Conservation (phyloP, 2,113 vertebrate species). For the Leptobrachium ailaonicum region DNA sequence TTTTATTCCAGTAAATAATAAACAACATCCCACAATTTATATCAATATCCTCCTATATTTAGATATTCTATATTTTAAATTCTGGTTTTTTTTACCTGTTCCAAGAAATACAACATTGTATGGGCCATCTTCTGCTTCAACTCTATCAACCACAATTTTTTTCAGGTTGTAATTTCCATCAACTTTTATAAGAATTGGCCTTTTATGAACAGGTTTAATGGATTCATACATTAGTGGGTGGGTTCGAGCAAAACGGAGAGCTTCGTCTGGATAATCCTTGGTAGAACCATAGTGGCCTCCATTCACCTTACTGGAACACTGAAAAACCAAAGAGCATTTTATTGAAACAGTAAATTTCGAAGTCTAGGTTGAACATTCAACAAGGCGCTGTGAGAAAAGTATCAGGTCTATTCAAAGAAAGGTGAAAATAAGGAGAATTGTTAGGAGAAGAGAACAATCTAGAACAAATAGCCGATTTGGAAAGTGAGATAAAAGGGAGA, state of each 20-base stretch:
- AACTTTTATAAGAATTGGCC: constrained; percentile 85
- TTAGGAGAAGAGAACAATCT: too few relatives aligned
- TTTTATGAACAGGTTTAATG: constrained; percentile 83
- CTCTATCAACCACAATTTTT: constrained; percentile 90
- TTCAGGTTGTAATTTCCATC: constrained; percentile 85
- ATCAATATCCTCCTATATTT: too few relatives aligned
- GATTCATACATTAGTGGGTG: constrained; percentile 91
- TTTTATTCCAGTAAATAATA: too few relatives aligned
- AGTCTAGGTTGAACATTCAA: too few relatives aligned
- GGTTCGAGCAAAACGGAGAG: constrained; percentile 84
- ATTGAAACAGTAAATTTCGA: too few relatives aligned
- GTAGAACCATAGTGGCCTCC: constrained; percentile 84
- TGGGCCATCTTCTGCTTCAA: constrained; percentile 94
- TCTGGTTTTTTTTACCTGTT: constrained; percentile 73
- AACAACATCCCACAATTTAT: too few relatives aligned
- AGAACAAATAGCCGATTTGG: too few relatives aligned
- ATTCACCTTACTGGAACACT: constrained; percentile 96
- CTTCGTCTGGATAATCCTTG: constrained; percentile 92
- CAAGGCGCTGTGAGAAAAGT: too few relatives aligned
- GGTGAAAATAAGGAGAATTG: too few relatives aligned
- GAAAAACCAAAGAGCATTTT: constrained; percentile 12
- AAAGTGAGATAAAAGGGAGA: too few relatives aligned
- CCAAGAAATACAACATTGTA: constrained; percentile 96
- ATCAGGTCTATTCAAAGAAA: too few relatives aligned
- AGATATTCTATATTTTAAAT: too few relatives aligned